Evolutionary conservation across 2,797 vertebrate genomes (phyloP).

Genomic region (Enteromius thamalakanensis): DNA sequence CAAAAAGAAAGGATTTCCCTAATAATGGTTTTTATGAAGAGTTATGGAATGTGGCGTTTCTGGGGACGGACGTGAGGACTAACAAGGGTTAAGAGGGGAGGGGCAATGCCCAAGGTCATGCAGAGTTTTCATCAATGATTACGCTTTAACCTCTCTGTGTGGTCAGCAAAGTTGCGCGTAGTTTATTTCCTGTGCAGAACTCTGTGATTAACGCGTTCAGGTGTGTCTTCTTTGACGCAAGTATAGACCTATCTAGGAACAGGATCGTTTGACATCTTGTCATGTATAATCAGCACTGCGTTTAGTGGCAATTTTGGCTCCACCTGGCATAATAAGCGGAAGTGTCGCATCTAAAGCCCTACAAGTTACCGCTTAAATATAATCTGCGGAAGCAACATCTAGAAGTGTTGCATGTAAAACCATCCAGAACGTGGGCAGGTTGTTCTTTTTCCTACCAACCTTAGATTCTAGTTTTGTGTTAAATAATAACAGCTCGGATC

Average conservation of each 20-base stretch:
- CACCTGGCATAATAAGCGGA: not conserved
- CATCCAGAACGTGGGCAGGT: not conserved
- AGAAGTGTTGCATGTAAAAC: not conserved
- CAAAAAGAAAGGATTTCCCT: conserved; percentile 89
- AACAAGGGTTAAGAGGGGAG: conserved; percentile 65
- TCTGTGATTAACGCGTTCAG: not conserved
- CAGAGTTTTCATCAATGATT: conserved; percentile 80
- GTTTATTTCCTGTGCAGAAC: not conserved
- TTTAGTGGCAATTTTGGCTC: not conserved
- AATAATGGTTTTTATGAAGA: conserved; percentile 85
- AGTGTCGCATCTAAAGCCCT: not conserved
- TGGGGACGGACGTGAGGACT: conserved; percentile 73
- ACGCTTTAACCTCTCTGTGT: conserved; percentile 65
- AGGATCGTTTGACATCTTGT: not conserved
- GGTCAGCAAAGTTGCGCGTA: conserved; percentile 40
- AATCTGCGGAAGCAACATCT: not conserved
- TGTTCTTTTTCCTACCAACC: conserved; percentile 24
- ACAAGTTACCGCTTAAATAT: not conserved
- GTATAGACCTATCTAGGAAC: not conserved
- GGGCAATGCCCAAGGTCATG: conserved; percentile 75
- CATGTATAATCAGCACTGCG: not conserved
- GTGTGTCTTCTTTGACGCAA: not conserved
- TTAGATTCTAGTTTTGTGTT: conserved; percentile 87
- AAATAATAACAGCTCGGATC: conserved; percentile 84
- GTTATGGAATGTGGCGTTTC: conserved; percentile 82